Percentiles rank a stretch among this genome's conserved stretches.
phyloP scores from a whole-genome alignment of 1,140 invertebrate genomes.

The Physella acuta region DNA sequence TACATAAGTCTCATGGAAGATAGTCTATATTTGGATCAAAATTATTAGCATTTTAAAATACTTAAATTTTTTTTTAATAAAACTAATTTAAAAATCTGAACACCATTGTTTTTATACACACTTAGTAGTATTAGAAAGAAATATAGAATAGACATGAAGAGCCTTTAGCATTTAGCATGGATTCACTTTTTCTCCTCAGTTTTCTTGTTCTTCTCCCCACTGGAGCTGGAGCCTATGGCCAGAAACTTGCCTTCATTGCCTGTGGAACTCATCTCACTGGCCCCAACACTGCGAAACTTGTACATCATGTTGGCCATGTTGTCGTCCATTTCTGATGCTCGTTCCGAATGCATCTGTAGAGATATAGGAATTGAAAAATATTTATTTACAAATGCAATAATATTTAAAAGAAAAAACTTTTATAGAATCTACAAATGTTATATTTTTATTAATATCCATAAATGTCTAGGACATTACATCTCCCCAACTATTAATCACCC shows the following conservation, averaged over 20 bases:
- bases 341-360: slow-evolving; percentile 14
- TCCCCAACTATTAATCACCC: too few relatives aligned
- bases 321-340: slow-evolving; percentile 23
- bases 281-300: slow-evolving; percentile 16
- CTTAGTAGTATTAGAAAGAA: too few relatives aligned
- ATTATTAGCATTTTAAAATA: too few relatives aligned
- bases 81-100: too few relatives aligned
- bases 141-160: too few relatives aligned
- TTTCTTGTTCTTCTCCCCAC: not conserved
- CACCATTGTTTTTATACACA: too few relatives aligned
- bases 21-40: too few relatives aligned
- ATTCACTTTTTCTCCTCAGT: not conserved
- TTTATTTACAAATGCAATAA: not conserved
- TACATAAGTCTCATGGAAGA: too few relatives aligned
- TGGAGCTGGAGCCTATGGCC: not conserved
- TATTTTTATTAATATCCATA: too few relatives aligned
- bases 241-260: not conserved
- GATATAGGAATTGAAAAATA: not conserved
- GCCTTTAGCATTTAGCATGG: too few relatives aligned
- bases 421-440: not conserved
- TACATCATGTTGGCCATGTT: slow-evolving; percentile 28
- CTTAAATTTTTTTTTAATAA: too few relatives aligned
- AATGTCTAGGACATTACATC: too few relatives aligned
- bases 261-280: not conserved
- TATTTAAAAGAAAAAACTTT: not conserved